Evolutionary conservation across 1,140 invertebrate genomes (phyloP).

Genomic region (Cecropterus lyciades): DNA sequence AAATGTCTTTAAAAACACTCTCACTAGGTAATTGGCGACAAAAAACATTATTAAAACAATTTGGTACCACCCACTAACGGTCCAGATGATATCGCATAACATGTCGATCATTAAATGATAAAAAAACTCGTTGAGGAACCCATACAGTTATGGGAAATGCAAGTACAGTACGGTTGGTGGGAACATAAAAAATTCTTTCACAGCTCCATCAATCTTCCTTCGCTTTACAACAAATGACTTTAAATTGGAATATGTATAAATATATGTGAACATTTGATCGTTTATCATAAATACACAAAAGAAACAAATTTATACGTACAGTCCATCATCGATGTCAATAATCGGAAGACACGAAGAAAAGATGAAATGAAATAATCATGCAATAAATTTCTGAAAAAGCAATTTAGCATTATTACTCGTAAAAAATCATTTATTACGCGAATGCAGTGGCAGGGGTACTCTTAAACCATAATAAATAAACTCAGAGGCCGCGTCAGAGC

Average conservation of each 20-base stretch:
- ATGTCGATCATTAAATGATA: slow-evolving; percentile 31
- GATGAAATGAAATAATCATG: too few relatives aligned
- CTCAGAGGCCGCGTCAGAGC: too few relatives aligned
- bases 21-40: slow-evolving; percentile 66
- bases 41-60: slow-evolving; percentile 60
- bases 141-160: slow-evolving; percentile 44
- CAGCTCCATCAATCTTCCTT: slow-evolving; percentile 16
- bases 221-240: slow-evolving; percentile 22
- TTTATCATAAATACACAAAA: slow-evolving; percentile 25
- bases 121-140: slow-evolving; percentile 17
- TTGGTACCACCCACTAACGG: slow-evolving; percentile 38
- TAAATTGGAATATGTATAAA: slow-evolving; percentile 25
- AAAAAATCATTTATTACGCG: background rate
- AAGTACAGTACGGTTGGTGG: slow-evolving; percentile 39
- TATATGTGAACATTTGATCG: slow-evolving; percentile 22
- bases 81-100: slow-evolving; percentile 31
- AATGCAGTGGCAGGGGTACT: background rate
- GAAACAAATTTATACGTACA: slow-evolving; percentile 17
- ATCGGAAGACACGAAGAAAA: slow-evolving; percentile 17
- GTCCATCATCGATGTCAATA: slow-evolving; percentile 35
- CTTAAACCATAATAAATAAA: too few relatives aligned
- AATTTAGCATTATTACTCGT: background rate
- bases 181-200: slow-evolving; percentile 40
- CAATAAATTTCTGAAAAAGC: background rate
- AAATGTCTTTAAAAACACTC: slow-evolving; percentile 63